Evolutionary conservation across 2,113 vertebrate species (phyloP).

Genomic region (Rattus rattus): DNA sequence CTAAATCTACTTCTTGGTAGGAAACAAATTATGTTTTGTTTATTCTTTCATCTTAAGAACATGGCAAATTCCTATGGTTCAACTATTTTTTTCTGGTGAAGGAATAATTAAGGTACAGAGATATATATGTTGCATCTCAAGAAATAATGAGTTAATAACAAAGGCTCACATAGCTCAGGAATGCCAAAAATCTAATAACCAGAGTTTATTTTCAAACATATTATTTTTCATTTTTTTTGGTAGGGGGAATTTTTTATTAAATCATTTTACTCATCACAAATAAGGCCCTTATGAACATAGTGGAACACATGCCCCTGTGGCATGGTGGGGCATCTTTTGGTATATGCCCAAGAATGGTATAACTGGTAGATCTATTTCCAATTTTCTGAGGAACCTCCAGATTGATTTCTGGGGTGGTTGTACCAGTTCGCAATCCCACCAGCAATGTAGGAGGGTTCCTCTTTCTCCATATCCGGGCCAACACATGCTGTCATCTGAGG

Average conservation of each 20-base stretch:
- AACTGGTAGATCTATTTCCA: too few species aligned
- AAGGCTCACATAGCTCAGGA: neutral
- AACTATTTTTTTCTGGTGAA: neutral
- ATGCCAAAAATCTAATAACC: neutral
- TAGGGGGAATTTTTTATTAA: neutral
- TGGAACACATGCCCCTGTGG: too few species aligned
- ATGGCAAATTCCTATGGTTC: neutral
- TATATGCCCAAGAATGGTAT: too few species aligned
- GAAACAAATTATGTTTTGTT: neutral
- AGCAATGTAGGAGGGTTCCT: too few species aligned
- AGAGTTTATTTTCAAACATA: neutral
- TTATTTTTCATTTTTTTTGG: neutral
- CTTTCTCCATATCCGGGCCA: too few species aligned
- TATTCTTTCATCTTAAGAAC: neutral
- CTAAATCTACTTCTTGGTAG: neutral
- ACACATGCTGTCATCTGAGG: too few species aligned
- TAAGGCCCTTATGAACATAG: too few species aligned
- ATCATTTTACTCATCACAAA: too few species aligned
- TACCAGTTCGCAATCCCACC: too few species aligned
- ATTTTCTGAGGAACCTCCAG: too few species aligned
- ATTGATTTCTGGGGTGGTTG: too few species aligned
- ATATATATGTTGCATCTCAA: neutral
- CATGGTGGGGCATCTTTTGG: too few species aligned
- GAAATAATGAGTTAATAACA: neutral
- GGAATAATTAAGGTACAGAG: neutral